Evolutionary conservation across 2,888 invertebrate species (phyloP).

Genomic region (Phytoseiulus persimilis): DNA sequence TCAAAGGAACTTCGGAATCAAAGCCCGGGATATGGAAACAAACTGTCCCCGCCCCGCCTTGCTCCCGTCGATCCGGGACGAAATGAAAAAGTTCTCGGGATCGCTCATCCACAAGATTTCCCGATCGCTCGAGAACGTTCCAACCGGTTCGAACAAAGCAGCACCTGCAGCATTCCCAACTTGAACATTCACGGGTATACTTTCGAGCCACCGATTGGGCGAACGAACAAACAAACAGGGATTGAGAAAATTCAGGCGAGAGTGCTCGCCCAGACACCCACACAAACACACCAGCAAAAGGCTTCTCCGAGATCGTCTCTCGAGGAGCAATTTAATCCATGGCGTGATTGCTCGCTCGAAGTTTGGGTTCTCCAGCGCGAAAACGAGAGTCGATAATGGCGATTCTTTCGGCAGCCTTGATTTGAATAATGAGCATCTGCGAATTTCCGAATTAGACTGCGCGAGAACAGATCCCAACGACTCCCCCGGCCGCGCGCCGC

Average conservation of each 20-base stretch:
- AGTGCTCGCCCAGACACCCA: neutral
- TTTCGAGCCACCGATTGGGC: too few relatives aligned
- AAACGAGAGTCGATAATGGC: neutral
- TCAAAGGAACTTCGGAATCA: neutral
- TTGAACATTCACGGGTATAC: neutral
- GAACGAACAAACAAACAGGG: neutral
- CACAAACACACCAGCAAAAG: neutral
- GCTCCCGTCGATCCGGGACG: neutral
- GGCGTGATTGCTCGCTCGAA: neutral
- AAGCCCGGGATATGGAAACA: neutral
- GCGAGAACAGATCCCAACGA: neutral
- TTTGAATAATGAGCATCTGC: neutral
- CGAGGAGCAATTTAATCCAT: neutral
- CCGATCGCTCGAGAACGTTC: neutral
- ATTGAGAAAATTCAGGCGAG: neutral
- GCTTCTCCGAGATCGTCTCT: neutral
- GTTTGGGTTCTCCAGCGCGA: neutral
- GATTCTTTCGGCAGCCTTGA: neutral
- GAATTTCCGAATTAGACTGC: neutral
- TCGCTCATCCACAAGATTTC: neutral
- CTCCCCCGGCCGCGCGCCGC: too few relatives aligned
- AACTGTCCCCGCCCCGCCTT: neutral
- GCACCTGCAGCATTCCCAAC: neutral
- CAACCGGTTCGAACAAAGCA: neutral
- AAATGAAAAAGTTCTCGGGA: neutral